Percentiles rank a stretch among this genome's conserved stretches.
These are phyloP conservation scores for Synanthedon myopaeformis DNA, from an alignment of 2,888 invertebrate genomes.

Conservation along the genomic window DNA sequence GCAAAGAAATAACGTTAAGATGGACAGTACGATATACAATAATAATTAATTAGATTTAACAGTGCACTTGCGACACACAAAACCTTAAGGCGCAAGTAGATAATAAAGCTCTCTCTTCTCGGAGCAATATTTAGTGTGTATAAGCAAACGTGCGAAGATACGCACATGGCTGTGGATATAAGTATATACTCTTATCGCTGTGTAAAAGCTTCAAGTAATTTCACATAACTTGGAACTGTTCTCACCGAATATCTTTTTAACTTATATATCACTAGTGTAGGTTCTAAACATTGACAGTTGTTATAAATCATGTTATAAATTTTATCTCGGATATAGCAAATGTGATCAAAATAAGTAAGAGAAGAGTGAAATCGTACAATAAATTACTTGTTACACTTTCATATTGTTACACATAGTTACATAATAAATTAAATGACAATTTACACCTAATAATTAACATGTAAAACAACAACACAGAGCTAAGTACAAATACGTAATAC, in stretches of 20 bases:
- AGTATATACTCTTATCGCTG: conserved; percentile 11
- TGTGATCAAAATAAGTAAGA: conserved; percentile 51
- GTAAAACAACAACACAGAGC: conserved; percentile 36
- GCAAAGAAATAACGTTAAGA: conserved; percentile 37
- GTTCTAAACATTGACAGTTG: conserved; percentile 18
- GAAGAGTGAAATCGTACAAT: conserved; percentile 66
- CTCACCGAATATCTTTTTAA: background rate
- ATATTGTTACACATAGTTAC: conserved; percentile 55
- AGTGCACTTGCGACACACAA: conserved; percentile 69
- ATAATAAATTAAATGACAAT: conserved; percentile 26
- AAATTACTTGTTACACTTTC: conserved; percentile 59
- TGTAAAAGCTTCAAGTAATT: conserved; percentile 5
- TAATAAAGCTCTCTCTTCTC: background rate
- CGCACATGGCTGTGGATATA: conserved; percentile 52
- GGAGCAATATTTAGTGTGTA: conserved; percentile 1
- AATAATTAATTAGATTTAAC: conserved; percentile 31
- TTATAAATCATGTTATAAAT: conserved; percentile 34
- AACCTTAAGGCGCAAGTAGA: conserved; percentile 15
- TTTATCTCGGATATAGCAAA: conserved; percentile 39
- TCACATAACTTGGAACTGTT: background rate
- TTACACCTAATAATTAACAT: background rate
- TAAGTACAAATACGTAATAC: conserved; percentile 11
- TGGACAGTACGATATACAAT: conserved; percentile 63
- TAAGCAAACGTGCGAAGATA: conserved; percentile 29
- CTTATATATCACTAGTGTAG: conserved; percentile 32